Conservation (phyloP, 2,888 invertebrate genomes). For the Onthophagus sagittarius region DNA sequence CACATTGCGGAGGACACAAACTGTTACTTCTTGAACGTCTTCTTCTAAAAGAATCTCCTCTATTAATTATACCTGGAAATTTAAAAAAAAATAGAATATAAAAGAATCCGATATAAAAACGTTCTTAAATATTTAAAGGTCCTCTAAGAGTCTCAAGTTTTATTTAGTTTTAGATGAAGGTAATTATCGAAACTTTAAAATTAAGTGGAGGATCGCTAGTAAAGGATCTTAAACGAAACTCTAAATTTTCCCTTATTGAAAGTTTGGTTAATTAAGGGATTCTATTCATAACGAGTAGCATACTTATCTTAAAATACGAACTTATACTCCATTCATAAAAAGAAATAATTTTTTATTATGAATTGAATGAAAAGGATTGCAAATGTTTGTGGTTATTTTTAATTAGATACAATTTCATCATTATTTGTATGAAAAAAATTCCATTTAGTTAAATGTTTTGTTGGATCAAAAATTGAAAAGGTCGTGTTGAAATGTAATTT, state of each 20-base stretch:
- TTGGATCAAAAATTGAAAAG: no score
- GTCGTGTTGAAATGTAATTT: no score
- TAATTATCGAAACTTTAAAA: background rate
- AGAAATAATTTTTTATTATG: no score
- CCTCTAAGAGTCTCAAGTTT: background rate
- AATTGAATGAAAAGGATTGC: no score
- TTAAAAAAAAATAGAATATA: constrained; percentile 13
- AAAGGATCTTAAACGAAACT: background rate
- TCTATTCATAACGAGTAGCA: background rate
- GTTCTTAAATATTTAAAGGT: background rate
- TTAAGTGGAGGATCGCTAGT: background rate
- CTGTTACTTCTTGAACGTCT: constrained; percentile 81
- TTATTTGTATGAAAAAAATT: no score
- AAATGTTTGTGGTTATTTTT: no score
- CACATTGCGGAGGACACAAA: constrained; percentile 57
- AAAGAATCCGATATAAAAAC: background rate
- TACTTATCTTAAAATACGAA: no score
- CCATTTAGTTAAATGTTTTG: no score
- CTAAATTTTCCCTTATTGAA: background rate
- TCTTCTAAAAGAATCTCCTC: constrained; percentile 90
- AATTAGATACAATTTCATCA: no score
- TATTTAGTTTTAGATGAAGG: background rate
- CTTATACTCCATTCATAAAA: no score
- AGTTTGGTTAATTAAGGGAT: background rate
- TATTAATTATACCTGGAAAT: constrained; percentile 79